phyloP scores from a whole-genome alignment of 30 jellyfish, hydroid and myxozoan genomes.

The Chrysaora quinquecirrha region DNA sequence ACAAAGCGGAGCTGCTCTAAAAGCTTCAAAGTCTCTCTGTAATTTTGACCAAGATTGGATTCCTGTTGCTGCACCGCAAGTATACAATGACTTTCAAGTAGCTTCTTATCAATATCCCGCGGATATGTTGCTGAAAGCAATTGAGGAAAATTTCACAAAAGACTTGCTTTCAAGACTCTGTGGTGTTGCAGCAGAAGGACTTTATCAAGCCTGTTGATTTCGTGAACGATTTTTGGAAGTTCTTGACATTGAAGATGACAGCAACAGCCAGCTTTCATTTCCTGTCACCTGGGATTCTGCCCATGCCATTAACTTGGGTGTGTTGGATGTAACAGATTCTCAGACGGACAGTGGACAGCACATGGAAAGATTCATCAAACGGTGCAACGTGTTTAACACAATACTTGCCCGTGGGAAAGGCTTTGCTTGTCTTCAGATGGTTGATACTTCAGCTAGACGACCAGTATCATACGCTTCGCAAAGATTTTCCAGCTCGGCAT shows the following conservation, averaged over 20 bases:
- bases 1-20: no score
- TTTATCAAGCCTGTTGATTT: slow-evolving; percentile 21
- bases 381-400: slow-evolving; percentile 26
- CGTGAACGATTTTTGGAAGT: background rate
- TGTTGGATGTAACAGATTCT: slow-evolving; percentile 3
- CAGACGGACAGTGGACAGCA: slow-evolving; percentile 19
- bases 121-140: no score
- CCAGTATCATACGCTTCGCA: slow-evolving; percentile 38
- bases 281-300: slow-evolving; percentile 34
- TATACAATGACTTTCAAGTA: no score
- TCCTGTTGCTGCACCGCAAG: no score
- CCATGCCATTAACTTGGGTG: slow-evolving; percentile 7
- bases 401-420: slow-evolving; percentile 16
- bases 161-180: no score
- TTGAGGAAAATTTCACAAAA: no score
- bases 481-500: slow-evolving; percentile 22
- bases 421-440: slow-evolving; percentile 29
- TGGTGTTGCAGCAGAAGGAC: no score
- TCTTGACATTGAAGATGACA: background rate
- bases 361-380: slow-evolving; percentile 15
- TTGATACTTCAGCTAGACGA: slow-evolving; percentile 25
- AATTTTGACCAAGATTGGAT: no score
- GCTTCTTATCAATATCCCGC: no score
- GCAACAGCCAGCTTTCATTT: background rate
- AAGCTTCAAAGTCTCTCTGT: no score